Conservation (phyloP, 2,113 vertebrate species). For the Actinemys pallida region DNA sequence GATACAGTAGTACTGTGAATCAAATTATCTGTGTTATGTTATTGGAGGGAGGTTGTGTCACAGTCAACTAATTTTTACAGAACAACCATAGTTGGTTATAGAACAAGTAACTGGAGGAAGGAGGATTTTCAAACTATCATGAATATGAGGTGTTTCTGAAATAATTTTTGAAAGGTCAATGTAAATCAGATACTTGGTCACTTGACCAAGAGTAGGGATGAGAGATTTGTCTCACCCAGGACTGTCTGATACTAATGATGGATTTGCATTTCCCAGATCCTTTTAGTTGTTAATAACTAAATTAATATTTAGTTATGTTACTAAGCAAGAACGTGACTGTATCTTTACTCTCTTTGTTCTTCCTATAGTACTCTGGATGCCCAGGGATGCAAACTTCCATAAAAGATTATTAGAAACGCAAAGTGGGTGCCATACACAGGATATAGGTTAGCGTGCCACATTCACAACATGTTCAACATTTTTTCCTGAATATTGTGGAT, state of each 20-base stretch:
- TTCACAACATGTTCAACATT: not conserved
- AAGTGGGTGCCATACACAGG: not conserved
- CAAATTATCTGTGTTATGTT: slow-evolving; percentile 14
- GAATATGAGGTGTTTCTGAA: not conserved
- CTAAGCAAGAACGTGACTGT: not conserved
- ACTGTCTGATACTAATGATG: not conserved
- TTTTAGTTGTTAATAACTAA: not conserved
- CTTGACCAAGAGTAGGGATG: not conserved
- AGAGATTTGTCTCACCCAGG: not conserved
- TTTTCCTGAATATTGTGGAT: not conserved
- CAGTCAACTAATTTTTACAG: slow-evolving; percentile 41
- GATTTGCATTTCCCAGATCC: not conserved
- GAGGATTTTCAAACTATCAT: no score
- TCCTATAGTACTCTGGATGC: not conserved
- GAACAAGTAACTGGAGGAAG: slow-evolving; percentile 33
- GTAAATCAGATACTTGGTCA: not conserved
- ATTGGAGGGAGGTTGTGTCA: slow-evolving; percentile 43
- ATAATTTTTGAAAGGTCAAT: slow-evolving; percentile 3
- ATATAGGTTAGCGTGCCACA: not conserved
- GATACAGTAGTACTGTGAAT: slow-evolving; percentile 24
- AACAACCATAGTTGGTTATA: not conserved
- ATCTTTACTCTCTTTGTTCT: not conserved
- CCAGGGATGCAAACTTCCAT: not conserved
- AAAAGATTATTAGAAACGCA: not conserved
- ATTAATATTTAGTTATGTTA: not conserved